Percentiles rank a stretch among this genome's conserved stretches.
These are phyloP conservation scores for Aromia moschata DNA, from an alignment of 2,888 invertebrate species.

Conservation along the genomic window DNA sequence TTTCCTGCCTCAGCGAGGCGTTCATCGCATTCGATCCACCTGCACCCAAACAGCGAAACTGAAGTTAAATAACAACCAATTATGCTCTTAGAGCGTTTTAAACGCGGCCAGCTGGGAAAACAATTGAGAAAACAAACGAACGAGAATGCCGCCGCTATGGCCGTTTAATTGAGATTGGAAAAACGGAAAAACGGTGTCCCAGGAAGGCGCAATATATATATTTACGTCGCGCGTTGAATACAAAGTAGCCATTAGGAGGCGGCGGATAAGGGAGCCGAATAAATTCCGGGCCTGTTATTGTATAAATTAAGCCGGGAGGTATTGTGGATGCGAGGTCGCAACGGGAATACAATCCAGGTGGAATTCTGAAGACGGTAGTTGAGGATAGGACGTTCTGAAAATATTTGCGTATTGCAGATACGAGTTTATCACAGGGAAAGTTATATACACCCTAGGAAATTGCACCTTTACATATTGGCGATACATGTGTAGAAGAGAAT, in stretches of 20 bases:
- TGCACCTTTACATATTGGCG: too few relatives aligned
- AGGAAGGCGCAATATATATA: constrained; percentile 23
- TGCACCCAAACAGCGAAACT: not conserved
- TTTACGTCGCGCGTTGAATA: constrained; percentile 27
- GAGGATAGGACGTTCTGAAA: too few relatives aligned
- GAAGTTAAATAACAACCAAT: constrained; percentile 17
- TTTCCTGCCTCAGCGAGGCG: too few relatives aligned
- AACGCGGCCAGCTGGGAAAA: constrained; percentile 3
- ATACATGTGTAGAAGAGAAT: too few relatives aligned
- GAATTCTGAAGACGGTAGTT: too few relatives aligned
- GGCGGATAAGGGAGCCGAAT: not conserved
- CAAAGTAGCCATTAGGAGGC: constrained; percentile 1
- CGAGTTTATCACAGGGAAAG: too few relatives aligned
- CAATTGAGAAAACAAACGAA: constrained; percentile 25
- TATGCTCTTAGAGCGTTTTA: not conserved
- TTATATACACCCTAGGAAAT: too few relatives aligned
- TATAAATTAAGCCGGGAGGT: constrained; percentile 3
- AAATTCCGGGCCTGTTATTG: constrained; percentile 18
- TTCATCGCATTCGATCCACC: not conserved
- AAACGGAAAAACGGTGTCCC: constrained; percentile 17
- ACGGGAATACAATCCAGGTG: too few relatives aligned
- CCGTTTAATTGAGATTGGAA: constrained; percentile 29
- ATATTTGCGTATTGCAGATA: too few relatives aligned
- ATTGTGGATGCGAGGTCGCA: too few relatives aligned
- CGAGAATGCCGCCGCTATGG: constrained; percentile 1